Percentiles rank a stretch among this genome's conserved stretches.
These are phyloP conservation scores for Timema podura DNA, from an alignment of 2,888 invertebrate species.

Conservation along the genomic window DNA sequence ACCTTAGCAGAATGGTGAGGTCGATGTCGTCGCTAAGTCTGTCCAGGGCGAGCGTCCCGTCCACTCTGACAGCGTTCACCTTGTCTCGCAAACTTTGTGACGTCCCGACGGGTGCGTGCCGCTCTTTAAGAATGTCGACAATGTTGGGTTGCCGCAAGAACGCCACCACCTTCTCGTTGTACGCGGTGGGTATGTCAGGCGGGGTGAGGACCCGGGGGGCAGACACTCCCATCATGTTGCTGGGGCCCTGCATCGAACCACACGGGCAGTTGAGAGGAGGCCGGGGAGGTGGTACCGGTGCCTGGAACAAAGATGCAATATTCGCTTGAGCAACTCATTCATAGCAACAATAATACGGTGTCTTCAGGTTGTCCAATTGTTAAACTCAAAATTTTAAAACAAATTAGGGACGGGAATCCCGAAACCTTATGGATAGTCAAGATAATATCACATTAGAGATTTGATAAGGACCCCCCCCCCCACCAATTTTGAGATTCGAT, in stretches of 20 bases:
- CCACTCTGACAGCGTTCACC: slow-evolving; percentile 82
- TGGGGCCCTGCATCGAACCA: slow-evolving; percentile 40
- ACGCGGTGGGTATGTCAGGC: slow-evolving; percentile 76
- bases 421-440: too few relatives aligned
- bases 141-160: slow-evolving; percentile 93
- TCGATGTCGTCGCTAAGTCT: slow-evolving; percentile 89
- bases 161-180: slow-evolving; percentile 95
- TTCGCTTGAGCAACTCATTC: slow-evolving; percentile 28
- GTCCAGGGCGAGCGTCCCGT: slow-evolving; percentile 80
- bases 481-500: too few relatives aligned
- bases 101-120: slow-evolving; percentile 64
- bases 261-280: slow-evolving; percentile 42
- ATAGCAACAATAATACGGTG: too few relatives aligned
- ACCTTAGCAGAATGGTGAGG: slow-evolving; percentile 89
- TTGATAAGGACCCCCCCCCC: too few relatives aligned
- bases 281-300: slow-evolving; percentile 72
- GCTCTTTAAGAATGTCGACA: slow-evolving; percentile 81
- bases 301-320: slow-evolving; percentile 47
- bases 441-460: too few relatives aligned
- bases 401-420: too few relatives aligned
- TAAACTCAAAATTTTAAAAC: too few relatives aligned
- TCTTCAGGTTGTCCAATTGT: too few relatives aligned
- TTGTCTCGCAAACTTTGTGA: slow-evolving; percentile 77
- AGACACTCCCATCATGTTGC: slow-evolving; percentile 21
- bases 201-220: slow-evolving; percentile 32